phyloP scores from a whole-genome alignment of 2,888 invertebrate species.

The Diplazon laetatorius region DNA sequence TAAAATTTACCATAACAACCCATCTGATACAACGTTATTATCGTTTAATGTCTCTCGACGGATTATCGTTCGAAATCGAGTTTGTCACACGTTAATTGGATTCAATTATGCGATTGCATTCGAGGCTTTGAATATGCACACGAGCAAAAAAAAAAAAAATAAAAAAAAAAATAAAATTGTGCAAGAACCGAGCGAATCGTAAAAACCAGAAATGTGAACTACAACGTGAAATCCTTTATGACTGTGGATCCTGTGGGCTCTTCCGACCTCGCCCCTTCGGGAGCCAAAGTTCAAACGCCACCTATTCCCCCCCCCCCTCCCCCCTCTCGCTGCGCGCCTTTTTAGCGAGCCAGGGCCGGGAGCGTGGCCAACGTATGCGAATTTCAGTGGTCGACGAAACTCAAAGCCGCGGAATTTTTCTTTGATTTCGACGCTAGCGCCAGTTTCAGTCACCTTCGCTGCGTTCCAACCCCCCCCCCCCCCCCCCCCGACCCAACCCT shows the following conservation, averaged over 20 bases:
- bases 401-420: slow-evolving; percentile 56
- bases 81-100: slow-evolving; percentile 44
- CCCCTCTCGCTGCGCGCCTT: slow-evolving; percentile 19
- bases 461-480: slow-evolving; percentile 11
- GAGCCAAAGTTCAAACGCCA: slow-evolving; percentile 55
- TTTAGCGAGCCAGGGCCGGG: slow-evolving; percentile 12
- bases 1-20: slow-evolving; percentile 11
- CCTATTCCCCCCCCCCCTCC: slow-evolving; percentile 12
- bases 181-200: slow-evolving; percentile 15
- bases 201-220: slow-evolving; percentile 48
- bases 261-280: slow-evolving; percentile 51
- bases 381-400: slow-evolving; percentile 50
- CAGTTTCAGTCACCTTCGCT: background rate
- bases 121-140: slow-evolving; percentile 22
- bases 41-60: slow-evolving; percentile 55
- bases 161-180: too few species aligned
- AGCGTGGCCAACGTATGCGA: slow-evolving; percentile 50
- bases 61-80: slow-evolving; percentile 52
- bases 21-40: slow-evolving; percentile 40
- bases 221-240: slow-evolving; percentile 61
- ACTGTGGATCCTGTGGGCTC: slow-evolving; percentile 50
- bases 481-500: too few species aligned
- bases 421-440: slow-evolving; percentile 45
- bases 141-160: too few species aligned
- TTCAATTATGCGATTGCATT: slow-evolving; percentile 24